These are phyloP conservation scores for Pollenia angustigena DNA, from an alignment of 2,888 invertebrate species.

Conservation along the genomic window DNA sequence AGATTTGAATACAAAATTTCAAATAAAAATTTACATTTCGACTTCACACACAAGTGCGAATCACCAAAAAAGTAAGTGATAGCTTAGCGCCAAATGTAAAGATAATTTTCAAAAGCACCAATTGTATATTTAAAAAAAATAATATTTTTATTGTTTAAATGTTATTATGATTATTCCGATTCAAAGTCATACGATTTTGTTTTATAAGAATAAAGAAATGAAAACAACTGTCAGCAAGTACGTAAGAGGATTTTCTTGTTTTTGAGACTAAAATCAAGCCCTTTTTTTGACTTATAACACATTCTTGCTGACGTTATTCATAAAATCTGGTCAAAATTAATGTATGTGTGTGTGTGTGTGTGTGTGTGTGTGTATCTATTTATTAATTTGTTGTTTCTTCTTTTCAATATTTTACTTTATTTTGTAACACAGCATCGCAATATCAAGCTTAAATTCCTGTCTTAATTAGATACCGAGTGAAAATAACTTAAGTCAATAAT, in stretches of 20 bases:
- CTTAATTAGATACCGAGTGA: conserved; percentile 62
- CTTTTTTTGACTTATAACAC: neutral
- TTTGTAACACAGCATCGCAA: conserved; percentile 53
- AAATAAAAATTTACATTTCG: conserved; percentile 60
- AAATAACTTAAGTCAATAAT: conserved; percentile 66
- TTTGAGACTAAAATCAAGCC: neutral
- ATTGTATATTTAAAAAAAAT: too few relatives aligned
- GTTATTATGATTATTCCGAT: conserved; percentile 13
- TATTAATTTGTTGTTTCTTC: neutral
- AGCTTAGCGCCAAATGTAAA: conserved; percentile 52
- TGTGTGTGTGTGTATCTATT: neutral
- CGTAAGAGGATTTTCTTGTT: neutral
- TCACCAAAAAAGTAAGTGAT: conserved; percentile 60
- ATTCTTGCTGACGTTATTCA: neutral
- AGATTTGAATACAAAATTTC: conserved; percentile 6
- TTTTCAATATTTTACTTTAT: neutral
- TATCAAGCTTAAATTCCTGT: conserved; percentile 66
- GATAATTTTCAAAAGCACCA: neutral
- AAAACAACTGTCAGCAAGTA: neutral
- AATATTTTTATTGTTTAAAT: neutral
- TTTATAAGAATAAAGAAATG: neutral
- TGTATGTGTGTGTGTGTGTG: neutral
- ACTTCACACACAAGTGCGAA: conserved; percentile 71
- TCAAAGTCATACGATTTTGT: neutral
- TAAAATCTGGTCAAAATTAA: neutral